These are phyloP conservation scores for Ophiothrix spiculata DNA, from an alignment of 35 echinoderm and acorn worm species.

Conservation along the genomic window DNA sequence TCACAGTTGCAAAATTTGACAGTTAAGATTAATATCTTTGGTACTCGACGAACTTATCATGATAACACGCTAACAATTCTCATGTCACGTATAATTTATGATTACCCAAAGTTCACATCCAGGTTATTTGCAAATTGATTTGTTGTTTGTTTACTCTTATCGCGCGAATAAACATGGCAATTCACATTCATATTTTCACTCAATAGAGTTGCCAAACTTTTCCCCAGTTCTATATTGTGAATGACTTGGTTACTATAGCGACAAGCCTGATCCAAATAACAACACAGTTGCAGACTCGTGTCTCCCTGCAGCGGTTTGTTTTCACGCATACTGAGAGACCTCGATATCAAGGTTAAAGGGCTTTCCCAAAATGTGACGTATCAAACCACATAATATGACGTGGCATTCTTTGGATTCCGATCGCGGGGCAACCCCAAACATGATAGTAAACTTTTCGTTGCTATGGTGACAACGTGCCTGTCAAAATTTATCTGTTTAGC, in stretches of 20 bases:
- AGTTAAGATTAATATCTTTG: no score
- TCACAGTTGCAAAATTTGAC: no score
- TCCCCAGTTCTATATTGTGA: background rate
- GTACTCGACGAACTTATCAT: no score
- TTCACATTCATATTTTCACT: no score
- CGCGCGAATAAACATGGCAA: no score
- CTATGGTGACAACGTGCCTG: background rate
- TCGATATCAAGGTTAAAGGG: background rate
- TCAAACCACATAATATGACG: background rate
- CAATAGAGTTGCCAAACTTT: background rate
- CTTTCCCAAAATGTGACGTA: background rate
- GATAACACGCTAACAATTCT: no score
- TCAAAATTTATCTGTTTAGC: background rate
- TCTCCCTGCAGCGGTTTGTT: background rate
- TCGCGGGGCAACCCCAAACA: background rate
- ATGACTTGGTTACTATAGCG: background rate
- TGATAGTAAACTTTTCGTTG: background rate
- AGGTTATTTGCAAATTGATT: no score
- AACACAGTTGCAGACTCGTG: background rate
- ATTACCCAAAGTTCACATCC: no score
- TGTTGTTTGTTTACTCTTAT: no score
- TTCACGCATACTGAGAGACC: background rate
- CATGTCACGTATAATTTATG: no score
- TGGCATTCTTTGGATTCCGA: background rate
- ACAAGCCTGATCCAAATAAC: background rate